Base-by-base conservation (phyloP, 2,113 vertebrate genomes). In the Myotis brandtii region DNA sequence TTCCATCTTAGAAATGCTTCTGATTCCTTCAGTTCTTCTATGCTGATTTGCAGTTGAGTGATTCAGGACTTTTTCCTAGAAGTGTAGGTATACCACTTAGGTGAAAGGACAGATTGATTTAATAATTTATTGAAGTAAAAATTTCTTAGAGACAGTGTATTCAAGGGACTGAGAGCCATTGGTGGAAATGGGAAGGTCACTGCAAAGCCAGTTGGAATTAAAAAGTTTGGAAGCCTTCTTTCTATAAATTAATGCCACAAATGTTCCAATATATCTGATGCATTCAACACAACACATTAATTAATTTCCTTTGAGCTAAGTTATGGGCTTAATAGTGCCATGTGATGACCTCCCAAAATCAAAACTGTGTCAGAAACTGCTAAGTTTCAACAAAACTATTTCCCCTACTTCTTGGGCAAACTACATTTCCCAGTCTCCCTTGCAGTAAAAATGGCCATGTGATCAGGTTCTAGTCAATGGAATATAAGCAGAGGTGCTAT, bases 121-220 rank as follows among this genome's bases (percentile, higher is more conserved):
- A 56, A 16, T 52, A 85, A 88, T 59, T 95, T 32, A 94, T 32
- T 88, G 18, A 2, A 79, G 16, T 85, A 40, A 87, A 92, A 86
- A 92, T 46, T 81, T 70, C 46, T 52, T 72, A 81, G 69, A 83
- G 50, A 59, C 2, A 80, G 18, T 7, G 0, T 52, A 50, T 80
- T 80, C 10, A 89, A 75, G 83, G 4, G 27, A 6, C 72, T n/a
- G 10, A 64, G 7, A 64, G 10, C 25, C 32, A 43, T 72, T 92
- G 32, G 18, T 11, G 2, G 3, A 87, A 92, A 62, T 37, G 7
- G 46, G 54, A 88, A 66, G 3, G 6, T 17, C 69, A 4, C 20
- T 76, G 25, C 25, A 72, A 88, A 95, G 10, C 17, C 77, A 69
- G n/a, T 20, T 54, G 17, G 21, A 92, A 70, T 75, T 79, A 46